Evolutionary conservation across 2,113 vertebrate species (phyloP).

Genomic region (Paradoxurus hermaphroditus): DNA sequence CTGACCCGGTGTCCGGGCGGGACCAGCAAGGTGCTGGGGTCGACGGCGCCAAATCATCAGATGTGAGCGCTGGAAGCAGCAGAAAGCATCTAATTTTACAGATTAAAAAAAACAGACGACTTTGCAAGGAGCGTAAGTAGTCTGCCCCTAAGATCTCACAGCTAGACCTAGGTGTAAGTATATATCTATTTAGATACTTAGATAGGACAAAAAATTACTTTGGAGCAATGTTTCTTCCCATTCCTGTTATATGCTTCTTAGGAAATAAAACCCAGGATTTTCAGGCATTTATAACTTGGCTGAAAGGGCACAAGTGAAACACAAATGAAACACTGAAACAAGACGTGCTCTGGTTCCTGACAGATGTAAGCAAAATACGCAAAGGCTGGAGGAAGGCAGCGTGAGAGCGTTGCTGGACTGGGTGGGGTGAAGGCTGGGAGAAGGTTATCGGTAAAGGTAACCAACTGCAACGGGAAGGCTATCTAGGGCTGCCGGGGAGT

Average conservation of each 20-base stretch:
- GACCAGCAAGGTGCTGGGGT: neutral
- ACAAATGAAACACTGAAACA: neutral
- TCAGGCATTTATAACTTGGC: neutral
- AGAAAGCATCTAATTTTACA: neutral
- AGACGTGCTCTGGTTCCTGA: neutral
- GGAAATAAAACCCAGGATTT: neutral
- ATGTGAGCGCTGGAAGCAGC: neutral
- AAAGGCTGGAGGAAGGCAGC: neutral
- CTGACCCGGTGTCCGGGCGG: neutral
- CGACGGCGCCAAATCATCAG: neutral
- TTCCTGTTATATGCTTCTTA: neutral
- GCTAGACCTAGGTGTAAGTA: neutral
- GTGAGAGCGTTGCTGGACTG: neutral
- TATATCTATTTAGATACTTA: neutral
- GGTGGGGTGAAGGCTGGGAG: neutral
- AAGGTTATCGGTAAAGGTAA: neutral
- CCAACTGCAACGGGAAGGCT: neutral
- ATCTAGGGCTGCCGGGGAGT: neutral
- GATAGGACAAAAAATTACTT: neutral
- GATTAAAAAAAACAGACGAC: neutral
- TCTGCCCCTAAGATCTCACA: neutral
- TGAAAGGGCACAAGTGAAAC: neutral
- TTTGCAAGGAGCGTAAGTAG: neutral
- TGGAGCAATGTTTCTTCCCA: neutral
- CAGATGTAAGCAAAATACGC: neutral